These are phyloP conservation scores for Leptosomus discolor DNA, from an alignment of 2,113 vertebrate genomes.

Conservation along the genomic window DNA sequence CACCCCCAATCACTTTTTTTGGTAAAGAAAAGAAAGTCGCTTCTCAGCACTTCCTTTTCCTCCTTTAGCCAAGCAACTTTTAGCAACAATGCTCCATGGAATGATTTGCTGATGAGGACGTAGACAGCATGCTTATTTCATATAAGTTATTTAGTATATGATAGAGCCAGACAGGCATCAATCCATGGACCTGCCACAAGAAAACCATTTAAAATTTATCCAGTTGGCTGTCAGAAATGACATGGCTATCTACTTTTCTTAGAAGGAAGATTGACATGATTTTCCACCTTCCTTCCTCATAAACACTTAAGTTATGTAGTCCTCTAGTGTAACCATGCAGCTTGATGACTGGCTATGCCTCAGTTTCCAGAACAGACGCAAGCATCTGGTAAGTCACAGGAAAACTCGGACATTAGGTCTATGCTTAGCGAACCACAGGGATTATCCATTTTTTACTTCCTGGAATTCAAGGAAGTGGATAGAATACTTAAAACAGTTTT, in stretches of 20 bases:
- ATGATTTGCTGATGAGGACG: neutral
- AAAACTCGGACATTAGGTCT: neutral
- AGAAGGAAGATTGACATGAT: neutral
- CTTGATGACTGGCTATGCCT: neutral
- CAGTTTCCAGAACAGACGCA: neutral
- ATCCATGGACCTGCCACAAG: neutral
- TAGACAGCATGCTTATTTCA: neutral
- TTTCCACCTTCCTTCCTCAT: neutral
- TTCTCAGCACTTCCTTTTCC: neutral
- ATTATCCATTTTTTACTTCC: neutral
- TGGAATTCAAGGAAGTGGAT: neutral
- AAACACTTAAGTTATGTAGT: neutral
- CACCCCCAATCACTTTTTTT: neutral
- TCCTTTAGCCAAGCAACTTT: neutral
- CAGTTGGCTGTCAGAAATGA: neutral
- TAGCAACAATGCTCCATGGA: neutral
- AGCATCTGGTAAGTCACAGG: neutral
- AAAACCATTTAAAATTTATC: neutral
- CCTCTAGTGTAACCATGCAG: neutral
- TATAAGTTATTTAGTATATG: neutral
- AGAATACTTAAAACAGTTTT: neutral
- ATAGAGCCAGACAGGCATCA: neutral
- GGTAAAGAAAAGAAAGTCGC: neutral
- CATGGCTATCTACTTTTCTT: neutral
- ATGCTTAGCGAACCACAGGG: neutral